Evolutionary conservation across 2,797 vertebrate genomes (phyloP), one percentile per base, ranked within the genome.

Genomic region (Lemur catta): DNA sequence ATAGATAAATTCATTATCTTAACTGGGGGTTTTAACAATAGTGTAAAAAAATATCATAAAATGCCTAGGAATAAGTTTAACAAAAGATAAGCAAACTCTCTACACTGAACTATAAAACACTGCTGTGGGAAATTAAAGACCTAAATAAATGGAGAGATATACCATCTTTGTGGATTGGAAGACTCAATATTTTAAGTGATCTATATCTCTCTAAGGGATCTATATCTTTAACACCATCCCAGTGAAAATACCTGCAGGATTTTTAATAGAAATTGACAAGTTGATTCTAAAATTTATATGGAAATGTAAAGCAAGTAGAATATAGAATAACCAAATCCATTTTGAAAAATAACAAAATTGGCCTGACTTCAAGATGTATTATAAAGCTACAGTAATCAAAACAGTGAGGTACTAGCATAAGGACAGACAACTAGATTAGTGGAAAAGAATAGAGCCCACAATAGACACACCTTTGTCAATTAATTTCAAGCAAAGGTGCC

Each of bases 1-100:
- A 38, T 2, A 85, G 41, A 87, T 4, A 48, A 67, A 91, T 71
- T 43, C n/a, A 75, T 76, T 75, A 46, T 61, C 63, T 69, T 82
- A 87, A 90, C 33, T 91, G 33, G 33, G 38, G n/a, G 81, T 41
- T 84, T 82, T 71, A 87, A 74, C 41, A 84, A 59, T 15, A 61
- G 43, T 71, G 8, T 80, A 35, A 84, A 88, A 92, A 30, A 15
- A 30, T 46, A 5, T 10, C 57, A 95, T 75, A 71, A 94, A 95
- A 74, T 78, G 46, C 28, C 28, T 86, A 81, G 50, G 76, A 86
- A 84, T 69, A 69, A 86, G 82, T 76, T 84, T 82, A 72, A 93
- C 28, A 89, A 89, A 89, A 69, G 4, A 79, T 41, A n/a, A 15
- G 50, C 20, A 94, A 84, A 95, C 87, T 41, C 48, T 84, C 78